These are phyloP conservation scores for Athalia rosae DNA, from an alignment of 2,888 invertebrate species.

Conservation along the genomic window DNA sequence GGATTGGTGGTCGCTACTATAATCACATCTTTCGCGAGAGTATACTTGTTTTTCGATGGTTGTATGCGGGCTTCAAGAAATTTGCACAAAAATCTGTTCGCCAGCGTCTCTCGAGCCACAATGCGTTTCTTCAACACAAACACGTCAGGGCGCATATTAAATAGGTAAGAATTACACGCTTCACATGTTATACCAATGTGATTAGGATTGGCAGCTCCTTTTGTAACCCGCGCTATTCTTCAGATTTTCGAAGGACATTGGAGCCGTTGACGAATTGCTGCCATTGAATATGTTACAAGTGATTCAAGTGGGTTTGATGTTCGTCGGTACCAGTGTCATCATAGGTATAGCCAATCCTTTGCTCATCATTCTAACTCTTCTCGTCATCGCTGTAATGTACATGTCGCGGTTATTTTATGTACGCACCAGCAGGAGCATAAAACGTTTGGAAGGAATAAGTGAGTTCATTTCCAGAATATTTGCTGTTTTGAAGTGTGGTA, in stretches of 20 bases:
- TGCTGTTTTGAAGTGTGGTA: too few relatives aligned
- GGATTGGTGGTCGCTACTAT: too few relatives aligned
- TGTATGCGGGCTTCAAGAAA: constrained; percentile 87
- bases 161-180: constrained; percentile 67
- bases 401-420: constrained; percentile 85
- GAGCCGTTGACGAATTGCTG: constrained; percentile 80
- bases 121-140: constrained; percentile 93
- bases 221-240: too few relatives aligned
- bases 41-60: constrained; percentile 77
- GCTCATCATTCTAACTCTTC: constrained; percentile 82
- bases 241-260: constrained; percentile 93
- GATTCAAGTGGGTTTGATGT: constrained; percentile 85
- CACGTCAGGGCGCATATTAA: constrained; percentile 87
- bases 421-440: constrained; percentile 87
- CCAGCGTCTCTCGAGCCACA: constrained; percentile 84
- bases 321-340: constrained; percentile 88
- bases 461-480: too few relatives aligned
- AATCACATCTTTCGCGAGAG: constrained; percentile 64
- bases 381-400: constrained; percentile 85
- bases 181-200: too few relatives aligned
- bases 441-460: constrained; percentile 88
- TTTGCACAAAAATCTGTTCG: constrained; percentile 90
- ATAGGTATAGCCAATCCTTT: constrained; percentile 85
- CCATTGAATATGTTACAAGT: constrained; percentile 80
- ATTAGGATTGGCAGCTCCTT: too few relatives aligned